Conservation (phyloP, 2,113 vertebrate genomes). For the Odontophorus gujanensis region DNA sequence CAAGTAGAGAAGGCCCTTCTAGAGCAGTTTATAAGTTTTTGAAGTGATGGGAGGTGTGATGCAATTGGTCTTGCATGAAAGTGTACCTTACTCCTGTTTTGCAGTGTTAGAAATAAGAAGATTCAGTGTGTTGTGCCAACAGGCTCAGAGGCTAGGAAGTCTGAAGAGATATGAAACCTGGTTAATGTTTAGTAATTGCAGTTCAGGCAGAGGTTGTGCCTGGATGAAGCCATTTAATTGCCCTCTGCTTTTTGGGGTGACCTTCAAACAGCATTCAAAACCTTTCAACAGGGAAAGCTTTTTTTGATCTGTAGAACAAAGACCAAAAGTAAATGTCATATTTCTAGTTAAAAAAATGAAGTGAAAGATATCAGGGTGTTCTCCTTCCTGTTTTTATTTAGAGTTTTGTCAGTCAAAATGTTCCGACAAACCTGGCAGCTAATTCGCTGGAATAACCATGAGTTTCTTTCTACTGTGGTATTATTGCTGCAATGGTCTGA, state of each 20-base stretch:
- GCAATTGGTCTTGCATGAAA: not conserved
- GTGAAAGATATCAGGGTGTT: not conserved
- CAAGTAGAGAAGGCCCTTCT: not conserved
- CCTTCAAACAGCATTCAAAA: not conserved
- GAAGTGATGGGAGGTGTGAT: not conserved
- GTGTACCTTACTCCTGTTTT: not conserved
- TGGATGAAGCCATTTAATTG: not conserved
- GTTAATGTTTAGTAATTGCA: slow-evolving; percentile 1
- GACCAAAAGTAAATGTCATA: not conserved
- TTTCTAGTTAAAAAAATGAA: not conserved
- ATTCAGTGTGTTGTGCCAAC: not conserved
- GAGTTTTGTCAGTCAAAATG: not conserved
- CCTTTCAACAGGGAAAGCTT: not conserved
- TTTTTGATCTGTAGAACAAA: not conserved
- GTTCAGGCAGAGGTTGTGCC: not conserved
- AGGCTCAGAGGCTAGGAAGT: not conserved
- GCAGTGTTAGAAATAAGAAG: not conserved
- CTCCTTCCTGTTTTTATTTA: slow-evolving; percentile 8
- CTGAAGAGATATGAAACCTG: not conserved
- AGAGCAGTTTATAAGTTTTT: not conserved
- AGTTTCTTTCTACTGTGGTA: not conserved
- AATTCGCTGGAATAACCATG: not conserved
- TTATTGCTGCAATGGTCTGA: not conserved
- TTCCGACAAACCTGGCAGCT: not conserved
- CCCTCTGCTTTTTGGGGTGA: not conserved